Base-by-base conservation (phyloP, 2,888 invertebrate genomes). In the Tetragonula carbonaria region DNA sequence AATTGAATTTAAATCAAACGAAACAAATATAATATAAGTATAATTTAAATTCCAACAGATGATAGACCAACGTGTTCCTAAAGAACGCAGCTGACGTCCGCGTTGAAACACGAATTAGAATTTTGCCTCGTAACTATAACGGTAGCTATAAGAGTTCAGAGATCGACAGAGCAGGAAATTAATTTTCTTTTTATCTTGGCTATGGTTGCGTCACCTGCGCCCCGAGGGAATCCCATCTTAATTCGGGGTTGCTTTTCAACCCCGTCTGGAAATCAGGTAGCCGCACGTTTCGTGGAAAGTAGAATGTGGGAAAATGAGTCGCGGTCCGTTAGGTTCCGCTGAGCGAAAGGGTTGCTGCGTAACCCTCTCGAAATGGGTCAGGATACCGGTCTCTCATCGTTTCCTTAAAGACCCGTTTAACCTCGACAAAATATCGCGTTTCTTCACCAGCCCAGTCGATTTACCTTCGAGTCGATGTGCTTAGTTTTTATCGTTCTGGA, bases 271-370 rank as follows among this genome's bases (percentile, higher is more conserved):
- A 73, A 86, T 90, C 88, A 88, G 89, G 90, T 90, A 90, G 86
- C 53, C 73, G 78, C 18, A n/a, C 23, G 50, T 82, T 92, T 92
- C 90, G 85, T 88, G 86, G 92, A 91, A 92, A 92, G 90, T 93
- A 90, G 93, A 93, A 93, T 94, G 94, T 93, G 94, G 93, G 94
- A 94, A 94, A 93, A 92, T 91, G 73, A 91, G 85, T 90, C 84
- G 84, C 88, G 90, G 90, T 90, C 94, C 94, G 94, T 94, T 94
- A 93, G 91, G 91, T 92, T 84, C 73, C 71, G 62, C 63, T 70
- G 66, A 8, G 66, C 88, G 90, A 93, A 94, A 94, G 93, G 94
- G 94, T 94, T 94, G 91, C 92, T 86, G 85, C 74, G 89, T 88
- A 88, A 86, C 88, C 89, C 91, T 79, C 68, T 73, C 67, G 73